Base-by-base conservation (phyloP, 23 tunicate genomes). In the Aplidium turbinatum region DNA sequence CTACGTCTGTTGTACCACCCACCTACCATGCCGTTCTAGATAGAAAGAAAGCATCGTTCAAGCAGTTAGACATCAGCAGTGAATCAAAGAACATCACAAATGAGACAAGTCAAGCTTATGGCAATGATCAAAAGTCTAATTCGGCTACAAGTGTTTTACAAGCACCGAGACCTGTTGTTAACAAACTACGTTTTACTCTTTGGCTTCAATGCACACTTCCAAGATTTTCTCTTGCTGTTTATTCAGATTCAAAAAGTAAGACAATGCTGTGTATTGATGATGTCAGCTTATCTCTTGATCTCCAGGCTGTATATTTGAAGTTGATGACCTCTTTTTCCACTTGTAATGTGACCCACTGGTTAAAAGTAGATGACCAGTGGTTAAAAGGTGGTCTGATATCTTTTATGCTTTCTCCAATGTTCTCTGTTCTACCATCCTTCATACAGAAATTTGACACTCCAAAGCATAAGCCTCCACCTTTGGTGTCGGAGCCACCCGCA, bases 171-270 rank as follows among this genome's bases (percentile, higher is more conserved):
- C 4, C 72, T 38, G 25, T 27, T 11, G 20, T 27, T 16, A 31
- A 16, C 4, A 65, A 78, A 19, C 42, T 80, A 4, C 75, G 77
- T 27, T 72, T 71, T 34, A 72, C 79, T 32, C 25, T 85, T 3
- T 85, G 91, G 91, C 64, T 85, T 25, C 91, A 85, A 58, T 85
- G 91, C 34, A 85, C 91, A 21, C 67, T 85, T 46, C 72, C 91
- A 0, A 35, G 78, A 20, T 72, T 85, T 34, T 32, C 65, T 7
- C 25, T 76, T 13, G 16, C 67, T 28, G 30, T 77, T 4, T 36
- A 47, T 42, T 33, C 28, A 58, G 50, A 20, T 13, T 19, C 47
- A 2, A 13, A 39, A 0, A 33, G 18, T 18, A 72, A 57, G 68
- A 19, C 38, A 30, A 47, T 57, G 29, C 16, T 72, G 21, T 74